phyloP scores from a whole-genome alignment of 2,797 vertebrate species.

The Arrhamphus sclerolepis region DNA sequence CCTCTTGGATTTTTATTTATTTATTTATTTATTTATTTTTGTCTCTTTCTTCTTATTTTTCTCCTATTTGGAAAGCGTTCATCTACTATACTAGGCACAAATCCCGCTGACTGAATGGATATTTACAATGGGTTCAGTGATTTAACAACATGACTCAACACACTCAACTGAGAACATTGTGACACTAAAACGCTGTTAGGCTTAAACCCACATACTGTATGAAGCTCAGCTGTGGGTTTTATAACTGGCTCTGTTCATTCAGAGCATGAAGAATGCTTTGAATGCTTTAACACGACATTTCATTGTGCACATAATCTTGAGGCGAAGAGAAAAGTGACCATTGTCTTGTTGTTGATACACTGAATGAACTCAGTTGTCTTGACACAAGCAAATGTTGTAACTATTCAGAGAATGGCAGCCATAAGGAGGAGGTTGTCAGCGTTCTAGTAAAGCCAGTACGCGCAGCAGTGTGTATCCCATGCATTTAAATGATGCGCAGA shows the following conservation, averaged over 20 bases:
- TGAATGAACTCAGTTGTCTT: conserved; percentile 79
- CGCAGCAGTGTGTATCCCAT: conserved; percentile 26
- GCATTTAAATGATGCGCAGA: conserved; percentile 28
- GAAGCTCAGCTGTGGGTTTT: conserved; percentile 71
- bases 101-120: conserved; percentile 34
- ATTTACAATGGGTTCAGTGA: conserved; percentile 53
- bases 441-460: conserved; percentile 30
- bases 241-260: conserved; percentile 67
- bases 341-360: conserved; percentile 74
- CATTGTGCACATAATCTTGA: conserved; percentile 77
- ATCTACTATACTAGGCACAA: conserved; percentile 5
- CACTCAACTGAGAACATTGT: conserved; percentile 52
- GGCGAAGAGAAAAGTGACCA: conserved; percentile 67
- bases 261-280: conserved; percentile 67
- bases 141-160: conserved; percentile 61
- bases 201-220: conserved; percentile 62
- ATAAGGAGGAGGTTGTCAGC: conserved; percentile 58
- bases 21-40: neutral
- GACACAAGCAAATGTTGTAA: conserved; percentile 81
- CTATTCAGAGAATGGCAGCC: conserved; percentile 72
- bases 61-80: conserved; percentile 35
- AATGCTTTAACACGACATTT: conserved; percentile 64
- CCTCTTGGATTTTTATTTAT: conserved; percentile 11
- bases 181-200: conserved; percentile 53
- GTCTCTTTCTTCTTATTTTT: neutral